Evolutionary conservation across 2,888 invertebrate species (phyloP), one percentile per base, ranked within the genome.

Genomic region (Drosophila recens): DNA sequence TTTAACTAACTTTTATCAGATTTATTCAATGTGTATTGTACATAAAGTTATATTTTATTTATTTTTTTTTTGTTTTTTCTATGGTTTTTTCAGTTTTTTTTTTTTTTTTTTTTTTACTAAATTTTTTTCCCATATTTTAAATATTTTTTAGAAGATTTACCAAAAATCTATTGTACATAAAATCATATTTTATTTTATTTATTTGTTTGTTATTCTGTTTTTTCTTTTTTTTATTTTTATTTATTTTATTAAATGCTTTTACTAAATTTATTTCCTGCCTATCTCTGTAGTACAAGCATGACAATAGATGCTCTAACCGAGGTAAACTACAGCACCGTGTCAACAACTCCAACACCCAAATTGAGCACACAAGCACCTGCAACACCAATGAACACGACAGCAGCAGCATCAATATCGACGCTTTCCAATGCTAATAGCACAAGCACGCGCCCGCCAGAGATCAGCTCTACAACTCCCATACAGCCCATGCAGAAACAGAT

Each of bases 381-480:
- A 23, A 27, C 49, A 20, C 9, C 42, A 23, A 33, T 17, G 40
- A 33, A 45, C 49, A 23, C 43, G 38, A 58, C 36, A 20, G 34
- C 53, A 27, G 30, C 4, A 27, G 23, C 4, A 23, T 23, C 23
- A 27, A 27, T 27, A 45, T 15, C 62, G 42, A 15, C 46, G 1
- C 4, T 46, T 23, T 23, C 43, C 8, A 53, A 36, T 63, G 73
- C 58, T 58, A 67, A 63, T n/a, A 15, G 23, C 40, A 66, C 40
- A 20, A 70, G 49, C 66, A 63, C 66, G 48, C 64, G 30, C 0
- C 52, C 49, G 8, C 61, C 77, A n/a, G 57, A 61, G 13, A 42
- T 40, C 30, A 51, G 15, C 45, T 30, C 53, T 11, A 15, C 30
- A 9, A 15, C 8, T 30, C 23, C 23, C 23, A 2, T 15, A n/a